phyloP scores from a whole-genome alignment of 1,140 invertebrate species.

The Ceratina australensis region DNA sequence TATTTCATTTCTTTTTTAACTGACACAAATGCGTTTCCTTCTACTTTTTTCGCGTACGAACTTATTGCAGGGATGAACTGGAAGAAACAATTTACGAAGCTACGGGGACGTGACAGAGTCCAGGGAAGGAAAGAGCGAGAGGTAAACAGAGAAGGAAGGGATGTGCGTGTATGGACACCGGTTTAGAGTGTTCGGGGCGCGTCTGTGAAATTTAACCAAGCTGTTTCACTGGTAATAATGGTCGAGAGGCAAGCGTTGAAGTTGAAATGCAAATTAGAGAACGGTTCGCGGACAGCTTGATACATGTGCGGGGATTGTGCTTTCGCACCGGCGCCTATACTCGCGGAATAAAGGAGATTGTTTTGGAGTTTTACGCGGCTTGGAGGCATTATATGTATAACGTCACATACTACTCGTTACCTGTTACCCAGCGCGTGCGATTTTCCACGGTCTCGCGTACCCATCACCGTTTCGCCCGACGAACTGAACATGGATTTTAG shows the following conservation, averaged over 20 bases:
- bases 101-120: background rate
- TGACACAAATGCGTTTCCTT: no score
- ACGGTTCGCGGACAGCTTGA: conserved; percentile 78
- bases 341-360: conserved; percentile 75
- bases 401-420: conserved; percentile 51
- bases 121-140: background rate
- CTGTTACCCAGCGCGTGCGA: conserved; percentile 11
- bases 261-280: conserved; percentile 78
- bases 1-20: no score
- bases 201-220: conserved; percentile 74
- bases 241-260: conserved; percentile 76
- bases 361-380: conserved; percentile 70
- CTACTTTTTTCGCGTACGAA: no score
- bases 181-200: conserved; percentile 56
- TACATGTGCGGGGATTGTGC: conserved; percentile 78
- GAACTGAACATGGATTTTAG: conserved; percentile 33
- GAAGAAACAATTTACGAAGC: no score
- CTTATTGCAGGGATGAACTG: no score
- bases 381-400: conserved; percentile 49
- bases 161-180: background rate
- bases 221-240: conserved; percentile 74
- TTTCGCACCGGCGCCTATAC: conserved; percentile 75
- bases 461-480: conserved; percentile 34
- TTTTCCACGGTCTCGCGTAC: no score
- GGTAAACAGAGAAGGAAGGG: no score